These are phyloP conservation scores for Clangula hyemalis DNA, from an alignment of 2,797 vertebrate species.

Conservation along the genomic window DNA sequence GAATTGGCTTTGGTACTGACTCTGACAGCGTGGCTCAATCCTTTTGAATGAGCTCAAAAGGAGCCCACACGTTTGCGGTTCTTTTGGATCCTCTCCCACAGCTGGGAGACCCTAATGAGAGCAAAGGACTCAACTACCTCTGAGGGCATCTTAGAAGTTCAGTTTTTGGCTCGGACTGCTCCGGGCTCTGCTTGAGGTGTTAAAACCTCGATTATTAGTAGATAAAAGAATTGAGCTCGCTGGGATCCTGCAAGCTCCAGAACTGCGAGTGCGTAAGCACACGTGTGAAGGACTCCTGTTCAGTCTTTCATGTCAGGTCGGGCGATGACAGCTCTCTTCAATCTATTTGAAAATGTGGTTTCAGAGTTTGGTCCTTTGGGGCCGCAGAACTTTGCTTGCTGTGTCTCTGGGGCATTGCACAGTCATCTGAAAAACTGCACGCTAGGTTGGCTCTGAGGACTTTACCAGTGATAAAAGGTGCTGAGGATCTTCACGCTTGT, in stretches of 20 bases:
- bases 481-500: neutral
- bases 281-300: neutral
- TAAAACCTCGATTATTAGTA: neutral
- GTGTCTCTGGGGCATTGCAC: neutral
- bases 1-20: constrained; percentile 57
- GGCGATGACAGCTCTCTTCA: neutral
- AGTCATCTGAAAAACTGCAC: neutral
- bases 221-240: neutral
- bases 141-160: constrained; percentile 47
- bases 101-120: constrained; percentile 33
- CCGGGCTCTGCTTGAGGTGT: neutral
- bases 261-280: neutral
- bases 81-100: constrained; percentile 73
- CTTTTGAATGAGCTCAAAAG: constrained; percentile 72
- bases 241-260: neutral
- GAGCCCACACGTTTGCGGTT: constrained; percentile 66
- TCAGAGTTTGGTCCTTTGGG: constrained; percentile 13
- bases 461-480: neutral
- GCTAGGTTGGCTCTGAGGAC: neutral
- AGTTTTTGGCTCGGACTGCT: neutral
- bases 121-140: constrained; percentile 26
- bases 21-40: constrained; percentile 60
- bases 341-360: constrained; percentile 25
- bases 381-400: neutral
- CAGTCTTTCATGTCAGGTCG: neutral